Conservation (phyloP, 2,113 vertebrate species). For the Tringa solitaria region DNA sequence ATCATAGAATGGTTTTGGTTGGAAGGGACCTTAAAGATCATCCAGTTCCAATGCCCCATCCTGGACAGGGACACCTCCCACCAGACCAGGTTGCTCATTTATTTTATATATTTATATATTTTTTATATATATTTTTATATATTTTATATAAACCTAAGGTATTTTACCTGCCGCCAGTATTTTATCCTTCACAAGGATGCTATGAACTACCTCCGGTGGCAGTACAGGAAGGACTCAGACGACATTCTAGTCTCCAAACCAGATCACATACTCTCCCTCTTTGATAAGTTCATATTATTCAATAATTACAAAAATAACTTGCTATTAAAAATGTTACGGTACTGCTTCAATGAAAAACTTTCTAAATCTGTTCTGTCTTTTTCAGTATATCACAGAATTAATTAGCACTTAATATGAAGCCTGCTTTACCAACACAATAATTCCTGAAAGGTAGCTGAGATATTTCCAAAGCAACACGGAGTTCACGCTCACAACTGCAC, state of each 20-base stretch:
- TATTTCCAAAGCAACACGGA: background rate
- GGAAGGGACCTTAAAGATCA: no score
- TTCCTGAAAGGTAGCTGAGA: background rate
- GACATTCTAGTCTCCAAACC: background rate
- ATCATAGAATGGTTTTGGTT: no score
- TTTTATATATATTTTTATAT: no score
- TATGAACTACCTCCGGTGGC: background rate
- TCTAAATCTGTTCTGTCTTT: background rate
- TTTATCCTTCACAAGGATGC: background rate
- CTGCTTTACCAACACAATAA: background rate
- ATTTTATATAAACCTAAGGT: background rate
- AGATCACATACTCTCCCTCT: background rate
- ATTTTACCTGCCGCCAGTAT: slow-evolving; percentile 10
- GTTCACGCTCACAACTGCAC: background rate
- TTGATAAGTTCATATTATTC: background rate
- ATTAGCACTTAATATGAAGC: background rate
- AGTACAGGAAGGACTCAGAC: background rate
- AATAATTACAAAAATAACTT: background rate
- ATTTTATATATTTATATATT: no score
- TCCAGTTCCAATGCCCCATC: no score
- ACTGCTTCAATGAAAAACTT: background rate
- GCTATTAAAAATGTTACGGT: background rate
- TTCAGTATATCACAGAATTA: background rate
- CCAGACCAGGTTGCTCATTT: no score
- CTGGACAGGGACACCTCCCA: no score